These are phyloP conservation scores for Scaptomyza parva DNA, from an alignment of 2,888 invertebrate species.

Conservation along the genomic window DNA sequence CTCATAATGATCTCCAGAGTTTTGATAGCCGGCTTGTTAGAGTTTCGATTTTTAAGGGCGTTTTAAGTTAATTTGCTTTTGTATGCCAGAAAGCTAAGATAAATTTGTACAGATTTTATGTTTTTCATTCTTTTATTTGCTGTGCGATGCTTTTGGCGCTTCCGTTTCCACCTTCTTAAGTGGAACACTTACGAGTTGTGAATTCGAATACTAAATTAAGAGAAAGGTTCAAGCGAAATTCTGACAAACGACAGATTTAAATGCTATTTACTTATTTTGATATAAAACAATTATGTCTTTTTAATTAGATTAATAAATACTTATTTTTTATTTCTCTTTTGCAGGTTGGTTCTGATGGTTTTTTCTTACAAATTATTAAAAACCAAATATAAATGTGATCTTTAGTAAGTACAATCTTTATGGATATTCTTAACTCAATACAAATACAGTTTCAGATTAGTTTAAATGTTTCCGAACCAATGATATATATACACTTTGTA, in stretches of 20 bases:
- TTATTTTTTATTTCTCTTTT: background rate
- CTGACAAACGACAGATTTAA: slow-evolving; percentile 28
- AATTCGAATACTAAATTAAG: slow-evolving; percentile 11
- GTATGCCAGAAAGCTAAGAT: slow-evolving; percentile 41
- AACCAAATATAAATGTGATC: background rate
- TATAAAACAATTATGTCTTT: background rate
- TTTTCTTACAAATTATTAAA: background rate
- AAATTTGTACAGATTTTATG: slow-evolving; percentile 48
- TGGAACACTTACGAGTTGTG: slow-evolving; percentile 12
- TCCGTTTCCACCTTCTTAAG: slow-evolving; percentile 52
- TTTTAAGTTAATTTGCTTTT: slow-evolving; percentile 68
- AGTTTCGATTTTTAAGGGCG: slow-evolving; percentile 42
- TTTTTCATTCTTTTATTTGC: slow-evolving; percentile 31
- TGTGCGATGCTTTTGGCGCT: slow-evolving; percentile 51
- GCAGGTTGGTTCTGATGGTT: slow-evolving; percentile 2
- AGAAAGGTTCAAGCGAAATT: slow-evolving; percentile 21
- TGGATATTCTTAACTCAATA: background rate
- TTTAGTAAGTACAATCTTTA: background rate
- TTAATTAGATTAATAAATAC: background rate
- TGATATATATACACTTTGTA: background rate
- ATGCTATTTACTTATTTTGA: background rate
- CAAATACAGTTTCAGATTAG: background rate
- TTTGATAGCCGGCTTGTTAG: slow-evolving; percentile 50
- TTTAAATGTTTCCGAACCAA: background rate
- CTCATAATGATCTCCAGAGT: slow-evolving; percentile 62